Evolutionary conservation across 1,140 invertebrate genomes (phyloP), one percentile per base, ranked within the genome.

Genomic region (Macrotrachela quadricornifera): DNA sequence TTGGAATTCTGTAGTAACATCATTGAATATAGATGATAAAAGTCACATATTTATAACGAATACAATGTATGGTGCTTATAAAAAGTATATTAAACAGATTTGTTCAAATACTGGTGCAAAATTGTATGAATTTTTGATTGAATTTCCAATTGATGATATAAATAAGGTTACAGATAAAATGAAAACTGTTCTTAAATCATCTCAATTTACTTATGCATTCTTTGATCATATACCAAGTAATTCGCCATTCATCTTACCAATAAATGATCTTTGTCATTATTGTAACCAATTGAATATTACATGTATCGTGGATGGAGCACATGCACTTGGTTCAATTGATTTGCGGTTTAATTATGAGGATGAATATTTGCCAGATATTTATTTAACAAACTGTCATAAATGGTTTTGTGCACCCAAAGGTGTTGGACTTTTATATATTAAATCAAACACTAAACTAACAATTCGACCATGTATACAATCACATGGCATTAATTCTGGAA

Each of bases 161-260:
- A n/a, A n/a, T n/a, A n/a, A n/a, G n/a, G n/a, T n/a, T n/a, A n/a
- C n/a, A 13, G 0, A 3, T 13, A 16, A 55, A 13, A 1, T 2
- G 12, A 16, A 55, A 57, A 49, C 49, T 30, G 58, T 59, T 41
- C 53, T 61, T 59, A 47, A 63, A 17, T 50, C 61, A 12, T 44
- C 58, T 15, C 52, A 21, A n/a, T 61, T 62, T 21, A 63, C 59
- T 46, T 54, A 68, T 41, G 18, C 64, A 10, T 58, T 54, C 30
- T 61, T 68, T 59, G 67, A 70, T 51, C 67, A 70, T 50, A 64
- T 70, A 21, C 64, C 66, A 0, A 68, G 65, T 57, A 68, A 68
- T 56, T 58, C 61, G 18, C 62, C 66, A 41, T 59, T 67, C 46
- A 61, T 68, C n/a, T 50, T 68, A 53, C 67, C 67, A 38, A 49